These are phyloP conservation scores for Centropus unirufus DNA, from an alignment of 2,113 vertebrate species.

Conservation along the genomic window DNA sequence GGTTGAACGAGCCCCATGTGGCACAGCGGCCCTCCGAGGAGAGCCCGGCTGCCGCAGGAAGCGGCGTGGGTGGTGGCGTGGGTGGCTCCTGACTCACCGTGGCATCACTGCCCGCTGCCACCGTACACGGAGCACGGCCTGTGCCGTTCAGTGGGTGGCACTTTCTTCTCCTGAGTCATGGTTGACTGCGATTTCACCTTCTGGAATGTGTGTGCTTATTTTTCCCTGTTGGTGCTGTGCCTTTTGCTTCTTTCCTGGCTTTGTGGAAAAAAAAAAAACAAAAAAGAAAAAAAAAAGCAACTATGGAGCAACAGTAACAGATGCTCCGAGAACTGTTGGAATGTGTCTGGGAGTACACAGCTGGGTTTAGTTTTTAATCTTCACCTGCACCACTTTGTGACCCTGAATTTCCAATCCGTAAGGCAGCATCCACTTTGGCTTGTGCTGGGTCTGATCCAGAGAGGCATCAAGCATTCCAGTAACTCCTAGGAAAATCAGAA, in stretches of 20 bases:
- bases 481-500: background rate
- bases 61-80: background rate
- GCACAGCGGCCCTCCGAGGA: background rate
- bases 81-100: conserved; percentile 39
- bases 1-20: background rate
- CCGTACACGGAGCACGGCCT: background rate
- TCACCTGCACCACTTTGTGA: background rate
- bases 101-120: background rate
- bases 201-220: background rate
- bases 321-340: background rate
- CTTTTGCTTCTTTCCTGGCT: background rate
- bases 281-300: background rate
- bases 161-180: conserved; percentile 49
- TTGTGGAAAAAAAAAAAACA: background rate
- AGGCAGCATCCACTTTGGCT: background rate
- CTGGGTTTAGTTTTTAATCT: background rate
- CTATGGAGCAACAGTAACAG: background rate
- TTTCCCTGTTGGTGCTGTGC: background rate
- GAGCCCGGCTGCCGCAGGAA: background rate
- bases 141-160: conserved; percentile 30
- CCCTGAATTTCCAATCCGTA: background rate
- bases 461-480: background rate
- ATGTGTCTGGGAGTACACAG: background rate
- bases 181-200: conserved; percentile 12
- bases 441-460: background rate